These are phyloP conservation scores for Calcarius lapponicus DNA, from an alignment of 2,797 vertebrate genomes.

Conservation along the genomic window DNA sequence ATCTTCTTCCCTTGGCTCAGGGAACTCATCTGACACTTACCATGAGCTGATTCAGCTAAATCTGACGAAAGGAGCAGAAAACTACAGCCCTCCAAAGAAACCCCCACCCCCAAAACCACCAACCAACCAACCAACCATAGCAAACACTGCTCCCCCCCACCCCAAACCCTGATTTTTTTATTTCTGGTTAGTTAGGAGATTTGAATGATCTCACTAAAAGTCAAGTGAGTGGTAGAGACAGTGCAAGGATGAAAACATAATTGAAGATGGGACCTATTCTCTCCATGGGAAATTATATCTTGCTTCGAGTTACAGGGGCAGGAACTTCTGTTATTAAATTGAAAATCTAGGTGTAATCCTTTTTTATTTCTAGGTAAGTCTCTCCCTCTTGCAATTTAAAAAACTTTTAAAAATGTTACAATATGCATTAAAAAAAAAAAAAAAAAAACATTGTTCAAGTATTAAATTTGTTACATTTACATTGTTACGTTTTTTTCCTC, in stretches of 20 bases:
- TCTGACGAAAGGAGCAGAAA: background rate
- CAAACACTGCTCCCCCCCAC: rapidly evolving
- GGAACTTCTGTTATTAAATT: background rate
- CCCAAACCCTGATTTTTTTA: background rate
- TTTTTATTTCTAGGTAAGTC: background rate
- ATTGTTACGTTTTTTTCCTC: background rate
- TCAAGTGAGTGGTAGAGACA: background rate
- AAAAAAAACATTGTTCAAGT: no score
- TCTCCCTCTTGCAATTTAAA: background rate
- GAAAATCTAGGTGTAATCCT: background rate
- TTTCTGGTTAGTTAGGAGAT: background rate
- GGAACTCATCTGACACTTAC: background rate
- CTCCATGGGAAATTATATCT: background rate
- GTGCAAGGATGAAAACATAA: background rate
- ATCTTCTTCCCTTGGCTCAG: background rate
- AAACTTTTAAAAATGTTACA: background rate
- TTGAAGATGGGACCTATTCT: background rate
- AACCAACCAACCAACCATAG: background rate
- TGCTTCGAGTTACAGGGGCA: background rate
- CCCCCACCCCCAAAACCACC: background rate
- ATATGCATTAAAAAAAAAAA: background rate
- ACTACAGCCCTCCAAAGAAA: background rate
- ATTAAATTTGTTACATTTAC: background rate
- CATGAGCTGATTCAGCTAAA: background rate
- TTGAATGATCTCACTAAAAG: background rate